Evolutionary conservation across 2,797 vertebrate genomes (phyloP).

Genomic region (Erpetoichthys calabaricus): DNA sequence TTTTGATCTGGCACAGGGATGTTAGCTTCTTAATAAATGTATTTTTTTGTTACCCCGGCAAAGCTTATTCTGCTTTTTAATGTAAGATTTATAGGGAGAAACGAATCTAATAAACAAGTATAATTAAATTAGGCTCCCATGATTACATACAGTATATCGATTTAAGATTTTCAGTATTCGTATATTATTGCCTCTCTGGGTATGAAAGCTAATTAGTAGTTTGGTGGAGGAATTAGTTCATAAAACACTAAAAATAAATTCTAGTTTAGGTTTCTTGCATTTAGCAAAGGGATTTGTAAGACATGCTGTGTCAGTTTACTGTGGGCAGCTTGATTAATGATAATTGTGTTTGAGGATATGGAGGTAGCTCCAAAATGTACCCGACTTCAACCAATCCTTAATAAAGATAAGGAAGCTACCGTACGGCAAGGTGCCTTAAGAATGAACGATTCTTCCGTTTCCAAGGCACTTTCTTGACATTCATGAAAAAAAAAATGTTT

Average conservation of each 20-base stretch:
- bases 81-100: too few species aligned
- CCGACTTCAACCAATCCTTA: not conserved
- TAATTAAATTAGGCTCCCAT: too few species aligned
- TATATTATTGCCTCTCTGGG: too few species aligned
- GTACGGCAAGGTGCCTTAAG: too few species aligned
- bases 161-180: too few species aligned
- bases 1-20: slow-evolving; percentile 45
- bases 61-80: not conserved
- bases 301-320: not conserved
- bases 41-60: not conserved
- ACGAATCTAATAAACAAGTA: too few species aligned
- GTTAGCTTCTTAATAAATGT: slow-evolving; percentile 19
- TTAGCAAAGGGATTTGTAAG: not conserved
- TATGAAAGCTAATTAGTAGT: not conserved
- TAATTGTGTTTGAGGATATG: not conserved
- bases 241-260: not conserved
- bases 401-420: too few species aligned
- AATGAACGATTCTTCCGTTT: too few species aligned
- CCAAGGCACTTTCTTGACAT: too few species aligned
- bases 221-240: not conserved
- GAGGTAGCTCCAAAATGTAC: not conserved
- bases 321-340: not conserved
- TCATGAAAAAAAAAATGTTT: too few species aligned
- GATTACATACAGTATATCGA: too few species aligned
- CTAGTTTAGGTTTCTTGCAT: not conserved